These are phyloP conservation scores for Hyaena hyaena DNA, from an alignment of 2,113 vertebrate species.

Conservation along the genomic window DNA sequence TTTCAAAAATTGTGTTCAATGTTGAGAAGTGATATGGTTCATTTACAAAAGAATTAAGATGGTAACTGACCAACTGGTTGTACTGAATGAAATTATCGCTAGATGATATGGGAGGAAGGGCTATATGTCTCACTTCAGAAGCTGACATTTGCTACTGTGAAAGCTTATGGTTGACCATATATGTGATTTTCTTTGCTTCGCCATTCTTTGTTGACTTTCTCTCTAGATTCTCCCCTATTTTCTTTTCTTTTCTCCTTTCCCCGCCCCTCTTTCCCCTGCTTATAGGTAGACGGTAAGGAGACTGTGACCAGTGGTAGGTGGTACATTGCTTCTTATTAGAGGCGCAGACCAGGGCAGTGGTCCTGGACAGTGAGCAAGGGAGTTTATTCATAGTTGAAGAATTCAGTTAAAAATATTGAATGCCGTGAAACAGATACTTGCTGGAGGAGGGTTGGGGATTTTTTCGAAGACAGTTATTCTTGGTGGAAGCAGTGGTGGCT, in stretches of 20 bases:
- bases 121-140: background rate
- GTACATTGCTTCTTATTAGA: background rate
- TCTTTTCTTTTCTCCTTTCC: background rate
- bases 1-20: constrained; percentile 26
- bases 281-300: background rate
- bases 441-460: background rate
- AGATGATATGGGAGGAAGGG: background rate
- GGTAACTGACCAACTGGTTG: background rate
- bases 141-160: background rate
- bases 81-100: background rate
- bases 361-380: background rate
- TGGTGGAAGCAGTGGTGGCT: background rate
- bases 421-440: background rate
- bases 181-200: background rate
- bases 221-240: background rate
- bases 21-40: background rate
- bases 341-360: background rate
- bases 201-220: background rate
- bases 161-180: background rate
- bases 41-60: constrained; percentile 53
- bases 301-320: background rate
- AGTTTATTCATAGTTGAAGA: constrained; percentile 46
- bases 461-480: constrained; percentile 26
- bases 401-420: constrained; percentile 3
- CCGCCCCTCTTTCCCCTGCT: background rate